A percentile compares a stretch with the other conserved stretches of the same genome.
Conservation (phyloP, 2,797 vertebrate species). For the Sebastes baramenuke region DNA sequence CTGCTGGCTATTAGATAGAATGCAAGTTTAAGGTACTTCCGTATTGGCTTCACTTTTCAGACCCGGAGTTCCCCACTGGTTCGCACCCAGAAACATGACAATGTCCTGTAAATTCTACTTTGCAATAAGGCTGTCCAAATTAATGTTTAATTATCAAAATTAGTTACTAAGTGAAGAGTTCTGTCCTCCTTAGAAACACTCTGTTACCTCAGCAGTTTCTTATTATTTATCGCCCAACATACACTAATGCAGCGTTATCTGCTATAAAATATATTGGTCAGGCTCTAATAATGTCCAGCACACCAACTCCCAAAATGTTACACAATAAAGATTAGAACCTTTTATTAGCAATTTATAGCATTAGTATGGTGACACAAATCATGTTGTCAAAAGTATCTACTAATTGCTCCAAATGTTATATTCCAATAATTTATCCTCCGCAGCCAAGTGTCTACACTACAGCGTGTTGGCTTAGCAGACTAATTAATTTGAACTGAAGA, state of each 20-base stretch:
- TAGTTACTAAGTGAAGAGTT: not conserved
- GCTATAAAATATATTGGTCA: not conserved
- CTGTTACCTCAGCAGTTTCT: not conserved
- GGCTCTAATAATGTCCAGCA: not conserved
- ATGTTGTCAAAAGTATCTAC: constrained; percentile 15
- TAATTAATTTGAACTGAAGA: constrained; percentile 60
- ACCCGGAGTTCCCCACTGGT: not conserved
- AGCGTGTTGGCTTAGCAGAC: constrained; percentile 37
- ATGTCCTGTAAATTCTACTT: rapidly evolving
- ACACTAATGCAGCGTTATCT: not conserved
- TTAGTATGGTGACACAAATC: constrained; percentile 1
- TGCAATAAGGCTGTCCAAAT: not conserved
- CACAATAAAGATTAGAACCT: not conserved
- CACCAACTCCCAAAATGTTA: not conserved
- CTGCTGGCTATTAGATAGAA: too few relatives aligned
- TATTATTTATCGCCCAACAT: not conserved
- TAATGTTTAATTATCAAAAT: not conserved
- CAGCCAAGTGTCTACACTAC: constrained; percentile 33
- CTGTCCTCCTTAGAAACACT: not conserved
- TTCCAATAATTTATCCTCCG: constrained; percentile 30
- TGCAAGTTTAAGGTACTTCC: too few relatives aligned
- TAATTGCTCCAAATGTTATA: constrained; percentile 28
- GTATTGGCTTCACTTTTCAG: too few relatives aligned
- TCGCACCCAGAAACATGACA: not conserved
- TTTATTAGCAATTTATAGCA: not conserved